Evolutionary conservation across 2,888 invertebrate genomes (phyloP).

Genomic region (Petrolisthes cinctipes): DNA sequence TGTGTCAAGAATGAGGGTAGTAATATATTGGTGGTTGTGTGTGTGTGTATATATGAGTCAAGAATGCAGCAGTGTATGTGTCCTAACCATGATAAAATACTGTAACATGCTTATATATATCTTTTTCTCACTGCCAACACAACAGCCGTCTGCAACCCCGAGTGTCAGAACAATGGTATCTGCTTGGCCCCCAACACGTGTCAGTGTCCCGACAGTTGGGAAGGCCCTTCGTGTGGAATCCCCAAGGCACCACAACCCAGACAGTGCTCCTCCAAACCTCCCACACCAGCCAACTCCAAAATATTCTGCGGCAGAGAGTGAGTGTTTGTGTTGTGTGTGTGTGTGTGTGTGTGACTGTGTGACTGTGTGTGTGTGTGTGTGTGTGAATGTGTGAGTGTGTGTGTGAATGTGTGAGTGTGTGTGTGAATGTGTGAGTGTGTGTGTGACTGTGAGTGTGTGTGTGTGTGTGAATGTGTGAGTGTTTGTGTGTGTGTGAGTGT

Average conservation of each 20-base stretch:
- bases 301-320: slow-evolving; percentile 65
- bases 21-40: neutral
- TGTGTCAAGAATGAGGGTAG: neutral
- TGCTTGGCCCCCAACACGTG: slow-evolving; percentile 83
- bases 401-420: neutral
- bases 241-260: slow-evolving; percentile 72
- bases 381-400: neutral
- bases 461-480: no score
- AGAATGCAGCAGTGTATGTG: neutral
- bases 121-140: neutral
- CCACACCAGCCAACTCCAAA: slow-evolving; percentile 66
- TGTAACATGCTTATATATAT: neutral
- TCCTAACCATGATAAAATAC: no score
- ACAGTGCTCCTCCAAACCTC: slow-evolving; percentile 64
- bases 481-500: no score
- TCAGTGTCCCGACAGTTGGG: slow-evolving; percentile 80
- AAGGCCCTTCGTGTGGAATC: slow-evolving; percentile 81
- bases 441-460: no score
- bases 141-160: slow-evolving; percentile 81
- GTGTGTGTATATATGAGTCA: neutral
- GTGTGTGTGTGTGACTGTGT: neutral
- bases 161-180: slow-evolving; percentile 85
- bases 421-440: no score
- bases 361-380: neutral
- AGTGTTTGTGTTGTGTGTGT: slow-evolving; percentile 7